phyloP scores from a whole-genome alignment of 2,797 vertebrate genomes.

The Aythya fuligula region DNA sequence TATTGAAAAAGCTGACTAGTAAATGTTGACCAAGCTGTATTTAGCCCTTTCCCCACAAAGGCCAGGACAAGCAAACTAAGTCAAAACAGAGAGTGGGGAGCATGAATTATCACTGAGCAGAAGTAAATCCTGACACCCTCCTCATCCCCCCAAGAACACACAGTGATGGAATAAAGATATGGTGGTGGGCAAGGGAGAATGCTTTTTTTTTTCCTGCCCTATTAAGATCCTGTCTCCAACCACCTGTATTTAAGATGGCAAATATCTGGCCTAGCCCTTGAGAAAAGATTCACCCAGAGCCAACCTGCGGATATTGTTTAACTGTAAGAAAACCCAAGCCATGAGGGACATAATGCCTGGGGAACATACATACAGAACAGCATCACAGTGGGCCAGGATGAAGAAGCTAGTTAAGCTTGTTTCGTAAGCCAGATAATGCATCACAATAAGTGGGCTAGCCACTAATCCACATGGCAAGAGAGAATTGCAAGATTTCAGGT shows the following conservation, averaged over 20 bases:
- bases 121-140: background rate
- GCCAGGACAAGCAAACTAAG: background rate
- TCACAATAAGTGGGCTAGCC: fast-evolving
- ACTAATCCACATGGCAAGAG: background rate
- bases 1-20: conserved; percentile 10
- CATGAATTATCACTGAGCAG: background rate
- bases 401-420: background rate
- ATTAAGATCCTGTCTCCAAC: background rate
- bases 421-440: background rate
- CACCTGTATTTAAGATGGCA: background rate
- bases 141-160: background rate
- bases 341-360: background rate
- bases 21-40: background rate
- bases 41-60: conserved; percentile 20
- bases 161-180: background rate
- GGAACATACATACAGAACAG: background rate
- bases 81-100: background rate
- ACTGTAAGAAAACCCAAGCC: background rate
- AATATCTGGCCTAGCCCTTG: background rate
- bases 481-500: background rate
- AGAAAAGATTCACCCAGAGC: background rate
- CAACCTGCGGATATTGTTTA: background rate
- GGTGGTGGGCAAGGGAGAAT: too few relatives aligned
- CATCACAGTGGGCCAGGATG: fast-evolving
- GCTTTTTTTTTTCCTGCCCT: background rate